Percentiles rank a stretch among this genome's conserved stretches.
These are phyloP conservation scores for Pharmacophagus antenor DNA, from an alignment of 2,888 invertebrate genomes.

Conservation along the genomic window DNA sequence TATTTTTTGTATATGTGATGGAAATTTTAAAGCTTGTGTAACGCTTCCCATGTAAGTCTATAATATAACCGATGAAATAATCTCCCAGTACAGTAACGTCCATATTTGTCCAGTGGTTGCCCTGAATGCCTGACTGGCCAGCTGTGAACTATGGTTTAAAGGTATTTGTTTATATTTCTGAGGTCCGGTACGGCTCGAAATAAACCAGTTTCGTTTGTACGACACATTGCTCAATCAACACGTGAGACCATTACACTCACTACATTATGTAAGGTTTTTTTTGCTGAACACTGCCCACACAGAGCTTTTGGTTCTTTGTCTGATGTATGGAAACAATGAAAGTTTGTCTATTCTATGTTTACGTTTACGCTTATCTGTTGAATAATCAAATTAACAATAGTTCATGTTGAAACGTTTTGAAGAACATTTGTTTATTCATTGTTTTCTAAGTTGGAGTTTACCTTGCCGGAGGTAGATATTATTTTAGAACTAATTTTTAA, in stretches of 20 bases:
- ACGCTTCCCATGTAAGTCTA: slow-evolving; percentile 19
- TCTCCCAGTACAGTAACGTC: slow-evolving; percentile 25
- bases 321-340: slow-evolving; percentile 55
- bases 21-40: slow-evolving; percentile 18
- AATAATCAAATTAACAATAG: slow-evolving; percentile 48
- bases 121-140: slow-evolving; percentile 40
- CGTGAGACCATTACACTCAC: slow-evolving; percentile 49
- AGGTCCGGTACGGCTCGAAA: slow-evolving; percentile 37
- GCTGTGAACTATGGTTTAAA: slow-evolving; percentile 38
- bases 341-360: slow-evolving; percentile 53
- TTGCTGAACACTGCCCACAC: slow-evolving; percentile 59
- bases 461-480: background rate
- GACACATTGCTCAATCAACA: slow-evolving; percentile 54
- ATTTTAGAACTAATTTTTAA: background rate
- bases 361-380: slow-evolving; percentile 57
- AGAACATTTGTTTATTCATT: slow-evolving; percentile 22
- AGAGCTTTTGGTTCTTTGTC: slow-evolving; percentile 42
- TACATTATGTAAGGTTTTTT: slow-evolving; percentile 62
- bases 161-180: slow-evolving; percentile 36
- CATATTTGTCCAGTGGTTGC: slow-evolving; percentile 35
- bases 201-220: slow-evolving; percentile 41
- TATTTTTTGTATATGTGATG: background rate
- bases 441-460: background rate
- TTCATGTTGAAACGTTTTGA: slow-evolving; percentile 35
- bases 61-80: slow-evolving; percentile 20